Percentiles rank a stretch among this genome's conserved stretches.
phyloP scores from a whole-genome alignment of 2,113 vertebrate species.

The Albula goreensis region DNA sequence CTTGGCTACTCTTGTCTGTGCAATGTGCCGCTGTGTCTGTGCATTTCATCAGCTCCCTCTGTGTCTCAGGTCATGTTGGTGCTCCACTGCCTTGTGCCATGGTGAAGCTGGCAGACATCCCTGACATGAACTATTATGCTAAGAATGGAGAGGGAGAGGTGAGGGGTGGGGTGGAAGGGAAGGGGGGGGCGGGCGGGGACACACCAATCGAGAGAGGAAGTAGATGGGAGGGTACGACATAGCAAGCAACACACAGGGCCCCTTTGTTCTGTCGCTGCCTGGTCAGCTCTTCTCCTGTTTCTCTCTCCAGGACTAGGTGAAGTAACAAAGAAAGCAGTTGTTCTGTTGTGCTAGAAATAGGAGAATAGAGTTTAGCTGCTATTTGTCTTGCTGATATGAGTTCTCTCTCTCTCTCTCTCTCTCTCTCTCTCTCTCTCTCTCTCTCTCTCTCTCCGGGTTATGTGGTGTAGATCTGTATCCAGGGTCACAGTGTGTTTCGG shows the following conservation, averaged over 20 bases:
- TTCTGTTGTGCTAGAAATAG: no score
- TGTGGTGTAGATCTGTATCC: conserved; percentile 68
- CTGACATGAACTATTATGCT: conserved; percentile 74
- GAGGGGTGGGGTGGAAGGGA: conserved; percentile 21
- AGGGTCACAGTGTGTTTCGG: conserved; percentile 69
- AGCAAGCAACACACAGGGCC: not conserved
- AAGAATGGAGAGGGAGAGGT: conserved; percentile 73
- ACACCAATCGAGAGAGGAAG: not conserved
- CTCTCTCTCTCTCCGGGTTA: not conserved
- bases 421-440: not conserved
- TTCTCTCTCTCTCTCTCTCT: not conserved
- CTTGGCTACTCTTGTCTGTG: not conserved
- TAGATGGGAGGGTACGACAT: not conserved
- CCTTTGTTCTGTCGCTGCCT: no score
- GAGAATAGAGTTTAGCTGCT: no score
- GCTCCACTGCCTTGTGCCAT: conserved; percentile 70
- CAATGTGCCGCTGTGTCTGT: not conserved
- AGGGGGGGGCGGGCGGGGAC: not conserved
- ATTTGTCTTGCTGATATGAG: not conserved
- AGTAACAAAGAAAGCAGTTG: no score
- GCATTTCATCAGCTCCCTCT: not conserved
- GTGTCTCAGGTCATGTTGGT: conserved; percentile 68
- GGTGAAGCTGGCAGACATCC: conserved; percentile 72
- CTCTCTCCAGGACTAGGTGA: no score
- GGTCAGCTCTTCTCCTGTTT: no score